Base-by-base conservation (phyloP, 2,113 vertebrate genomes). In the Mirounga angustirostris region DNA sequence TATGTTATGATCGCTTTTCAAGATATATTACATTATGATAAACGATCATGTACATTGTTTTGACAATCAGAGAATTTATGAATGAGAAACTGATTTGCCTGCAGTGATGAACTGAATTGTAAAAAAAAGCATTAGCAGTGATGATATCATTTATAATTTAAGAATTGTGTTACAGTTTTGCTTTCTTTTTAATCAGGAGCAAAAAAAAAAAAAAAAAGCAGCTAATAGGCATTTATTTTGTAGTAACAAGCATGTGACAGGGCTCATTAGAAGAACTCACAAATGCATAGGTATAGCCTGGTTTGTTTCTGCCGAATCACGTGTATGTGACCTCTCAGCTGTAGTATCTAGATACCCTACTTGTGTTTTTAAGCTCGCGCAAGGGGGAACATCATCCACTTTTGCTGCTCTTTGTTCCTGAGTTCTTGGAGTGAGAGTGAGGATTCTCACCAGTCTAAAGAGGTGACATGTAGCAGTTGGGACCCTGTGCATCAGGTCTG, bases 41-140 rank as follows among this genome's bases (percentile, higher is more conserved):
- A 99, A 99, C 33, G 97, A 99, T 99, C 98, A 96, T 96, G 98
- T 98, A 98, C 97, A 98, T 97, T 99, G 99, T 99, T 99, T 99
- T 99, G 99, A 99, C 98, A 99, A 98, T 97, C 93, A 94, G 98
- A 94, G 98, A 98, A 98, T 98, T 99, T 99, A 98, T 97, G 95
- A 99, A 99, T 2, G 74, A 99, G 98, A 73, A 58, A 97, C 94
- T 97, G 94, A 98, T 98, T 98, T 98, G 97, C 97, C 98, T 97
- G 97, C 97, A 96, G 98, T 98, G 98, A 98, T 98, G 95, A 99
- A 98, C 97, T 98, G 92, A 97, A 98, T 98, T 89, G 97, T 98
- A 98, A 98, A 99, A 99, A 87, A 79, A 85, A 94, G 98, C 98
- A 99, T 99, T 99, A 99, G 98, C 97, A 98, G 99, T 98, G 98